Evolutionary conservation across 2,888 invertebrate genomes (phyloP), one percentile per base, ranked within the genome.

Genomic region (Miltochrista miniata): DNA sequence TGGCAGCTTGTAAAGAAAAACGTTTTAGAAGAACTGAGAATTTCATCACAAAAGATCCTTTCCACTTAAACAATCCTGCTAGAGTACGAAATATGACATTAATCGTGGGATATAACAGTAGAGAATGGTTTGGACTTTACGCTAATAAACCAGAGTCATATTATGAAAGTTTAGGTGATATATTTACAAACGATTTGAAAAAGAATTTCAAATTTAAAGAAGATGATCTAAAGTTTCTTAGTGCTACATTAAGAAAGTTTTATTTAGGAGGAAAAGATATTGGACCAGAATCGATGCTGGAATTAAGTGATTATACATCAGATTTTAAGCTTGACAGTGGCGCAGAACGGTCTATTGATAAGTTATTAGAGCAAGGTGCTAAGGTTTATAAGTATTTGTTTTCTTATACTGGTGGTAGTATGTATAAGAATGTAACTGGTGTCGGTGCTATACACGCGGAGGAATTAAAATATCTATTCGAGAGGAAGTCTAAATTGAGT

Each of bases 91-190:
- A 68, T 9, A 69, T 61, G 1, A 50, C 66, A 0, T 70, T 84
- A 9, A 51, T 84, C 15, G 62, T 79, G 4, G 84, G 83, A 0
- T 78, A 74, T 18, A 83, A 75, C 8, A 76, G 75, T 29, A 75
- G 76, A 55, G 83, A 83, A 61, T 62, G 61, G 1, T 74, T 77
- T 14, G 54, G 54, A 10, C 52, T 54, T 4, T 76, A 68, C 14
- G 63, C 56, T 4, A 64, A 64, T 8, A 56, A 70, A 52, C 47
- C 58, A 0, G 56, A 68, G 33, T 51, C 63, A 1, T 73, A 65
- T 45, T 67, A 55, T n/a, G 45, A 64, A 0, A 44, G 9, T 34
- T 29, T 67, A 8, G 43, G 48, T 0, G 40, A 67, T 1, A 45
- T 62, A 0, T 64, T 67, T 34, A 49, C 49, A 7, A 43, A 18